These are phyloP conservation scores for Tetramorium alpestre DNA, from an alignment of 1,140 invertebrate genomes.

Conservation along the genomic window DNA sequence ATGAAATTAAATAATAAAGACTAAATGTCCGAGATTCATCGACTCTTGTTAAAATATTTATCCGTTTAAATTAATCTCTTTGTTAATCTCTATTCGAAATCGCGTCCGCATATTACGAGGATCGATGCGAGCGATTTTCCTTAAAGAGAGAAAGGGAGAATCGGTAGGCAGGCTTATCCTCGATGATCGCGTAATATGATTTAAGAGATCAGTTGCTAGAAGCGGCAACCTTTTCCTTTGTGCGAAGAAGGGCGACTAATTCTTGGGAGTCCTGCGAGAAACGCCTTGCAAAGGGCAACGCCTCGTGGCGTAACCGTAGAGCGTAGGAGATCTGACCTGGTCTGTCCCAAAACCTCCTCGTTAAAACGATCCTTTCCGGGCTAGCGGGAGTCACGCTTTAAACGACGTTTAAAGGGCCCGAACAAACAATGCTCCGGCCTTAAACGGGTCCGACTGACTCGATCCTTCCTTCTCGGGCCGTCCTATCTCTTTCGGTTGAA, in stretches of 20 bases:
- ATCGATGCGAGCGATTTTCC: constrained; percentile 5
- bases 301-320: constrained; percentile 63
- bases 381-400: constrained; percentile 75
- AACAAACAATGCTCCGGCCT: constrained; percentile 69
- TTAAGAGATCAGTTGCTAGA: constrained; percentile 62
- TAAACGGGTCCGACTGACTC: constrained; percentile 26
- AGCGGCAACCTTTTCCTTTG: constrained; percentile 53
- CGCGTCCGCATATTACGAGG: neutral
- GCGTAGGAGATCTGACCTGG: constrained; percentile 69
- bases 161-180: constrained; percentile 29
- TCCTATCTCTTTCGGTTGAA: neutral
- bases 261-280: constrained; percentile 25
- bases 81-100: neutral
- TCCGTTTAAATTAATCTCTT: neutral
- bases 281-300: constrained; percentile 59
- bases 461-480: neutral
- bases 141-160: neutral
- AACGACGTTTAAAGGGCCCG: constrained; percentile 75
- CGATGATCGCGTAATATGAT: constrained; percentile 63
- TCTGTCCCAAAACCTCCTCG: constrained; percentile 70
- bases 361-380: constrained; percentile 77
- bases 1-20: neutral
- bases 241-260: constrained; percentile 26
- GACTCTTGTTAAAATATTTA: constrained; percentile 25
- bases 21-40: neutral